A percentile compares a stretch with the other conserved stretches of the same genome.
Evolutionary conservation across 2,888 invertebrate species (phyloP).

Genomic region (Synanthedon andrenaeformis): DNA sequence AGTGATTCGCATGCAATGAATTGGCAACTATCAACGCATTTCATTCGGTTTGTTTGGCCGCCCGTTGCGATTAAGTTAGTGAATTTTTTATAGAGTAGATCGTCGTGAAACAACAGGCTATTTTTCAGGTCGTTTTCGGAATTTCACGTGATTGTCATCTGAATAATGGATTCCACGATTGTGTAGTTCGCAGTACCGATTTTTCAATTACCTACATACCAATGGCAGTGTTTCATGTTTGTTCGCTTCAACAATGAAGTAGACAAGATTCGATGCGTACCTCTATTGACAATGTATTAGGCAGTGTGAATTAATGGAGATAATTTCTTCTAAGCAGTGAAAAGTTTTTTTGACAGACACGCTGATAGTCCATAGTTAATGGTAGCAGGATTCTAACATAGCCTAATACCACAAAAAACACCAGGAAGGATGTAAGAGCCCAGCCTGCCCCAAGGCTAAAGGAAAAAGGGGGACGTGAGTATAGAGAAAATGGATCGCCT

Average conservation of each 20-base stretch:
- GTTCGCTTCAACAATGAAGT: conserved; percentile 14
- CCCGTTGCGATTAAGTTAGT: conserved; percentile 50
- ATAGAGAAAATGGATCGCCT: too few relatives aligned
- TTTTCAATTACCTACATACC: conserved; percentile 64
- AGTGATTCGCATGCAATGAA: background rate
- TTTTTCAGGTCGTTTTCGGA: conserved; percentile 62
- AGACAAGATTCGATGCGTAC: background rate
- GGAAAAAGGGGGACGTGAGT: too few relatives aligned
- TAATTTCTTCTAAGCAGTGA: too few relatives aligned
- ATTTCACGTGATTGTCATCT: conserved; percentile 60
- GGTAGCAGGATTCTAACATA: too few relatives aligned
- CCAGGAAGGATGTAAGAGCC: too few relatives aligned
- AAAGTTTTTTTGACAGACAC: too few relatives aligned
- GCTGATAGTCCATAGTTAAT: too few relatives aligned
- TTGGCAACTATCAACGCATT: background rate
- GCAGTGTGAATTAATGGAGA: too few relatives aligned
- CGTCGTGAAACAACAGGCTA: conserved; percentile 55
- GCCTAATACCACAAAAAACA: too few relatives aligned
- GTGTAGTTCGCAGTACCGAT: conserved; percentile 45
- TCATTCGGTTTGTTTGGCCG: conserved; percentile 39
- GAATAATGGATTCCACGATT: conserved; percentile 49
- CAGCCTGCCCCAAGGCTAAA: too few relatives aligned
- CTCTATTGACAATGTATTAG: background rate
- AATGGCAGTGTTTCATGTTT: conserved; percentile 30
- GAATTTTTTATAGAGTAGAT: conserved; percentile 54